Evolutionary conservation across 30 jellyfish, hydroid and myxozoan genomes (phyloP), one percentile per base, ranked within the genome.

Genomic region (Euphysa ruthae): DNA sequence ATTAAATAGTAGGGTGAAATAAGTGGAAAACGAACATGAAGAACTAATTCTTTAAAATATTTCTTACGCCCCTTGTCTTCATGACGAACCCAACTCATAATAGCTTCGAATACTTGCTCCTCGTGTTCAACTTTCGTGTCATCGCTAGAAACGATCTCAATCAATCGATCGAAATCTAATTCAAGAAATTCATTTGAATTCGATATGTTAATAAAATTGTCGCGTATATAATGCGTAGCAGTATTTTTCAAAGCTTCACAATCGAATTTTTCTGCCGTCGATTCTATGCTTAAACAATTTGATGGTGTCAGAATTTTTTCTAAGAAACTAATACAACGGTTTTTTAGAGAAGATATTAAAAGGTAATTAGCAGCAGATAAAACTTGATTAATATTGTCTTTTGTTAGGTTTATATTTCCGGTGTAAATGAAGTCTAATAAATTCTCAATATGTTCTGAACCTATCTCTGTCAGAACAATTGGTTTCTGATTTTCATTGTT

Each of bases 1-100:
- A 88, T 88, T 52, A 88, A 42, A 75, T 88, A 88, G 52, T 88
- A 88, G 3, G 97, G 97, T 16, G 97, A 88, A 82, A 88, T 88
- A 54, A 88, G 65, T 1, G 97, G 97, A 57, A 88, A 88, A 18
- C 97, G 92, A 2, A 88, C 81, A 55, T 88, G 93, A 13, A 60
- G 63, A 8, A 88, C 84, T 14, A 88, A 70, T 20, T 69, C 85
- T 14, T 86, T 64, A 63, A 88, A 88, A 58, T 66, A 55, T 8
- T 34, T 57, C 34, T 64, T 44, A 22, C 97, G 85, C 35, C 44
- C 55, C 0, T 18, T 21, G 10, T 55, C 55, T 42, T 88, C 97
- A 52, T 60, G 89, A 22, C 64, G 61, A n/a, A 88, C 79, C 97
- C 97, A 88, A 0, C 55, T 22, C 97, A 88, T 88, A 6, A 88